Base-by-base conservation (phyloP, 64 coral and sea anemone species). In the Cladopsammia gracilis region DNA sequence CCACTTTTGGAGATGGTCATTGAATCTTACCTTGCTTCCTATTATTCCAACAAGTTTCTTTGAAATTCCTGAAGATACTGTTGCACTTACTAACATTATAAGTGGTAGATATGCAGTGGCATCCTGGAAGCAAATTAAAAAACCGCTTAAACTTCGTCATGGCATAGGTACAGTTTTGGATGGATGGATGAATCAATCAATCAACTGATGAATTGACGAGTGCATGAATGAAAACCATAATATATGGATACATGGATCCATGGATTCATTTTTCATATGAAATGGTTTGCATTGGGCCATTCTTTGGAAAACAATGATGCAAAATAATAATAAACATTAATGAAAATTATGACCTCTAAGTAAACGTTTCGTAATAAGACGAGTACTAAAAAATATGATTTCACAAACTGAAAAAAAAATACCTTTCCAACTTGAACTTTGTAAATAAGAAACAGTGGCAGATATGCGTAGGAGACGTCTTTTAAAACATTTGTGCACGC, bases 31-130 rank as follows among this genome's bases (percentile, higher is more conserved):
- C 76, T 79, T 79, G 76, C 15, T 58, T 79, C 76, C 76, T 0
- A 79, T 58, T 26, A 14, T 79, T 22, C 11, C 10, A 42, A 79
- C 53, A 60, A 79, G 13, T 59, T 58, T 79, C 76, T 49, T 79
- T 79, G 76, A 79, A 16, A 79, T 7, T 25, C 52, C 23, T 4
- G 76, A 26, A 15, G 76, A 79, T 34, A 59, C 76, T 14, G 52
- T 79, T 10, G 76, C 76, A 34, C 76, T 79, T 7, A 79, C 23
- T 7, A 60, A 79, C 76, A 79, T 79, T 25, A 79, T 2, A 26
- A 79, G 76, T 60, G 76, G 76, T 0, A 79, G 52, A 26, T 79
- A 79, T 18, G 76, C 76, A 25, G 58, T 79, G 52, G 76, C 52
- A 23, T 79, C 76, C 76, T 79, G 76, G 20, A 20, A 56, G 12